Percentiles rank a stretch among this genome's conserved stretches.
These are phyloP conservation scores for Heteronetta atricapilla DNA, from an alignment of 2,113 vertebrate genomes.

Conservation along the genomic window DNA sequence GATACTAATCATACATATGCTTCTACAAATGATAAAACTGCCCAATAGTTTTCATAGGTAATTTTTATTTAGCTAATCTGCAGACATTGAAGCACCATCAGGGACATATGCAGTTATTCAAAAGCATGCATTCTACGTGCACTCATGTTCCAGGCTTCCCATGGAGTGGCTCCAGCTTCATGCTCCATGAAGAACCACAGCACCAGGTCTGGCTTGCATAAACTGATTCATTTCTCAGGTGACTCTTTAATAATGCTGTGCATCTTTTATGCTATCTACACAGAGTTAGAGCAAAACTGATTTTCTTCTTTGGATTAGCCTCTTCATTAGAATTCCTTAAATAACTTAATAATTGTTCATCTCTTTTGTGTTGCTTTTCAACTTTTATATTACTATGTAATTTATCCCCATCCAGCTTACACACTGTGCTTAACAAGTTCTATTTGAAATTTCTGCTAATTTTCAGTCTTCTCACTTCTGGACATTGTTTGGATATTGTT, in stretches of 20 bases:
- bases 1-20: not conserved
- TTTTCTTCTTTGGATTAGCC: not conserved
- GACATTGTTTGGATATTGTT: accelerated
- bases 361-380: not conserved
- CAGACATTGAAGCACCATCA: not conserved
- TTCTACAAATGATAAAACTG: not conserved
- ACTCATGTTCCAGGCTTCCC: not conserved
- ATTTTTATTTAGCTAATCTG: not conserved
- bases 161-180: not conserved
- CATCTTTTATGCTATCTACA: not conserved
- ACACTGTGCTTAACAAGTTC: not conserved
- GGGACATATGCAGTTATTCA: not conserved
- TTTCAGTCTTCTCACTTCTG: not conserved
- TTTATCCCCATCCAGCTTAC: not conserved
- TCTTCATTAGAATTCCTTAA: not conserved
- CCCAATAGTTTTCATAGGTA: not conserved
- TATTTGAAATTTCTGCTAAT: not conserved
- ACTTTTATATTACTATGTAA: not conserved
- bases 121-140: not conserved
- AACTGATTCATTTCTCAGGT: not conserved
- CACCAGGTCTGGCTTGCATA: not conserved
- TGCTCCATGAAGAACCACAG: not conserved
- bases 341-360: not conserved
- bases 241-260: not conserved
- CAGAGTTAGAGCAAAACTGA: not conserved